Evolutionary conservation across 2,113 vertebrate genomes (phyloP).

Genomic region (Rousettus leschenaultii): DNA sequence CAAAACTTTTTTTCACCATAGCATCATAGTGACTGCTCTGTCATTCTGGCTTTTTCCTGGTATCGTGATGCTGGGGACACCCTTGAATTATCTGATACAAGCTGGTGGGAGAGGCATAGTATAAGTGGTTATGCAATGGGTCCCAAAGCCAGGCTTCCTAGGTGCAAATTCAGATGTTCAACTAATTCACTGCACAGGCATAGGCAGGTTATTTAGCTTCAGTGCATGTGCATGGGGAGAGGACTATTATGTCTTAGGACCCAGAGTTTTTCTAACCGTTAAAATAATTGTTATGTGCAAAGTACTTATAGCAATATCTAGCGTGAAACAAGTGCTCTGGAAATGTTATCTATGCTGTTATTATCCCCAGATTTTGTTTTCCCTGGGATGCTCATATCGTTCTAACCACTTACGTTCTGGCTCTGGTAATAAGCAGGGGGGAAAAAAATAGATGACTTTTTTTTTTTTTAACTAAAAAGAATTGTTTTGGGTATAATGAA

Average conservation of each 20-base stretch:
- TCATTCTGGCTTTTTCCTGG: neutral
- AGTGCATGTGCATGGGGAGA: neutral
- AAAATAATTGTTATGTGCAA: neutral
- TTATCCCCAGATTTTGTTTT: neutral
- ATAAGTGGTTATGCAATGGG: neutral
- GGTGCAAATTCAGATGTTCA: neutral
- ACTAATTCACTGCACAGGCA: neutral
- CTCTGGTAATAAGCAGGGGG: neutral
- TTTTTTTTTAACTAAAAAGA: neutral
- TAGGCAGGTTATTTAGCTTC: neutral
- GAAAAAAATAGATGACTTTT: neutral
- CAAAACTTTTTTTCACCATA: neutral
- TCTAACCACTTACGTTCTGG: neutral
- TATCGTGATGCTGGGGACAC: neutral
- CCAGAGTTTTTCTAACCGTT: neutral
- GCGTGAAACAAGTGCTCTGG: neutral
- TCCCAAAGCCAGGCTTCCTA: neutral
- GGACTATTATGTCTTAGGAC: neutral
- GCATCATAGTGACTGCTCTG: neutral
- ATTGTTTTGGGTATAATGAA: neutral
- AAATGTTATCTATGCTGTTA: neutral
- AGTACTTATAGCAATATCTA: neutral
- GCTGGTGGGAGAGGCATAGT: neutral
- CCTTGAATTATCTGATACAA: neutral
- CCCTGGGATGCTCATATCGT: neutral